Conservation (phyloP, 1,140 invertebrate genomes). For the Drosophila lacertosa region DNA sequence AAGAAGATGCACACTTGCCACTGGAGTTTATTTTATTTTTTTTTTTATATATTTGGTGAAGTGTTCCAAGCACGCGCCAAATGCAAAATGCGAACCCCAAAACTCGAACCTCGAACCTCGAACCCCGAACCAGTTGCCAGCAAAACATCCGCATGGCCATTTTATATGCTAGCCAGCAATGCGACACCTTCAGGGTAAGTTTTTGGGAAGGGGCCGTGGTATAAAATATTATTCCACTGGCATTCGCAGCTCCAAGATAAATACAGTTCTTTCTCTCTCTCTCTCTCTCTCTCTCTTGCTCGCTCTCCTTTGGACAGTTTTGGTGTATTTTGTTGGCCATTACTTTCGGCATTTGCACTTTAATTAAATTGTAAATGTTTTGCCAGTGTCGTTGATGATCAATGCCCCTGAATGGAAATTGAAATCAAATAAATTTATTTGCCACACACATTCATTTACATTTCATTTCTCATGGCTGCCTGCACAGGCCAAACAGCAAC, state of each 20-base stretch:
- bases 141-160: slow-evolving; percentile 16
- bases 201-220: neutral
- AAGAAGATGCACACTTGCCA: neutral
- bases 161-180: slow-evolving; percentile 26
- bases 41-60: no score
- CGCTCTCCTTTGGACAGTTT: slow-evolving; percentile 6
- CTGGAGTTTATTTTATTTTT: no score
- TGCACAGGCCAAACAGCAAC: slow-evolving; percentile 20
- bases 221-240: slow-evolving; percentile 44
- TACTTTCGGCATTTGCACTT: slow-evolving; percentile 67
- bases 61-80: slow-evolving; percentile 43
- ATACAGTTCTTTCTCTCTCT: slow-evolving; percentile 16
- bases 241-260: slow-evolving; percentile 38
- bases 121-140: neutral
- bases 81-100: slow-evolving; percentile 26
- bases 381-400: slow-evolving; percentile 30
- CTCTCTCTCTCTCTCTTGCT: neutral
- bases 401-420: slow-evolving; percentile 25
- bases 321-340: slow-evolving; percentile 32
- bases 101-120: no score
- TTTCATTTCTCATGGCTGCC: slow-evolving; percentile 35
- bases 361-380: slow-evolving; percentile 82
- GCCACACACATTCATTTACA: slow-evolving; percentile 37
- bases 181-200: slow-evolving; percentile 21
- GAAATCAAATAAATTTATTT: slow-evolving; percentile 51